Conservation (phyloP, 2,797 vertebrate genomes). For the Pteronotus mesoamericanus region DNA sequence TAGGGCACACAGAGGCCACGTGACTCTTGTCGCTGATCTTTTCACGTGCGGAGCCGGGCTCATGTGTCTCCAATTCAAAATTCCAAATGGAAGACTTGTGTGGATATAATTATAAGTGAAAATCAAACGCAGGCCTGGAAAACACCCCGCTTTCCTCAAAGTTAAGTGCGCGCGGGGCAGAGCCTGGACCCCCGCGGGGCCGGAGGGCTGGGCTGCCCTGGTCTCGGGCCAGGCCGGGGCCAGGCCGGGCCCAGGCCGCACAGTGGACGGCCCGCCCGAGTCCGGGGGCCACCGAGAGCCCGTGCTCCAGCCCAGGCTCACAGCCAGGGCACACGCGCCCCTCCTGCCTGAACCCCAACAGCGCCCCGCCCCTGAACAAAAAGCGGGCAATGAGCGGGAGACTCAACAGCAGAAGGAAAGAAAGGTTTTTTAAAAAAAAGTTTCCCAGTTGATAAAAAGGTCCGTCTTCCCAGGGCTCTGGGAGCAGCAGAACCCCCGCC, state of each 20-base stretch:
- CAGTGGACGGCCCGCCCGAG: accelerated
- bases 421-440: background rate
- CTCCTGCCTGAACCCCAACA: background rate
- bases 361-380: background rate
- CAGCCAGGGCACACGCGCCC: accelerated
- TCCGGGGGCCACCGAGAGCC: too few species aligned
- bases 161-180: conserved; percentile 49
- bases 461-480: background rate
- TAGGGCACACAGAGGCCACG: conserved; percentile 70
- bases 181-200: conserved; percentile 56
- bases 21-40: conserved; percentile 79
- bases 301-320: background rate
- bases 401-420: background rate
- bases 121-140: conserved; percentile 78
- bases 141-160: conserved; percentile 73
- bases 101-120: conserved; percentile 80
- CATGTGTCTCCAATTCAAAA: conserved; percentile 82
- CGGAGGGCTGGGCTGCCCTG: accelerated
- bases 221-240: accelerated
- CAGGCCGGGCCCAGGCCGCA: background rate
- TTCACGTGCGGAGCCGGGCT: conserved; percentile 71
- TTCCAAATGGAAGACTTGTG: conserved; percentile 81
- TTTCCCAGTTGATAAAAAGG: background rate
- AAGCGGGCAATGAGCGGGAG: background rate
- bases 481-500: too few species aligned